Base-by-base conservation (phyloP, 2,888 invertebrate species). In the Amaurobius ferox region DNA sequence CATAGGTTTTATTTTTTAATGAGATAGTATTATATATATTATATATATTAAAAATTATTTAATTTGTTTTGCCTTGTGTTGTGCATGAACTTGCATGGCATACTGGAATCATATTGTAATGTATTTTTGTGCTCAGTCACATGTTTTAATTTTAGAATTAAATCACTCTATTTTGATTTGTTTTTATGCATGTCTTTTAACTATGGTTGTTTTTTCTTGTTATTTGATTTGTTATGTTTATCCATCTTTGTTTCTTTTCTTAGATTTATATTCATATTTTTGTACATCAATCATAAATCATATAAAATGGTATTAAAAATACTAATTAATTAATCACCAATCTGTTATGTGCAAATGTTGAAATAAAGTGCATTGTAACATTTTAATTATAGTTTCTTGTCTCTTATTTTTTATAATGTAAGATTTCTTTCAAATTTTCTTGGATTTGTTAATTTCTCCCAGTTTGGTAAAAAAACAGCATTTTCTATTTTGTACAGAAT, bases 201-300 rank as follows among this genome's bases (percentile, higher is more conserved):
- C 30, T 40, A 68, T 68, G 40, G 40, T 68, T 68, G 68, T 68
- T 68, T 55, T n/a, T 26, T 55, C 44, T 61, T 78, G 39, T 39
- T 64, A 48, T n/a, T 30, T 35, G 32, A 32, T 61, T 80, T 80
- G 80, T 80, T 80, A 81, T 74, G 80, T 81, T 81, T 81, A 73
- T 80, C 79, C 62, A n/a, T 61, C 72, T 64, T 81, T 74, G 61
- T 73, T 61, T 61, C 61, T 61, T 66, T 79, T 73, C 72, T 80
- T 74, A 74, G 74, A 81, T 81, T 72, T 66, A 55, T 44, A 44
- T 77, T 74, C 64, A 48, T 80, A 72, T 80, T 74, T 81, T 74
- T 81, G 40, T 74, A 81, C 61, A 68, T 30, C n/a, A 64, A 29
- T 64, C 30, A 30, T 64, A 64, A 48, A 48, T 19, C n/a, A n/a